Evolutionary conservation across 2,113 vertebrate genomes (phyloP), one percentile per base, ranked within the genome.

Genomic region (Okapia johnstoni): DNA sequence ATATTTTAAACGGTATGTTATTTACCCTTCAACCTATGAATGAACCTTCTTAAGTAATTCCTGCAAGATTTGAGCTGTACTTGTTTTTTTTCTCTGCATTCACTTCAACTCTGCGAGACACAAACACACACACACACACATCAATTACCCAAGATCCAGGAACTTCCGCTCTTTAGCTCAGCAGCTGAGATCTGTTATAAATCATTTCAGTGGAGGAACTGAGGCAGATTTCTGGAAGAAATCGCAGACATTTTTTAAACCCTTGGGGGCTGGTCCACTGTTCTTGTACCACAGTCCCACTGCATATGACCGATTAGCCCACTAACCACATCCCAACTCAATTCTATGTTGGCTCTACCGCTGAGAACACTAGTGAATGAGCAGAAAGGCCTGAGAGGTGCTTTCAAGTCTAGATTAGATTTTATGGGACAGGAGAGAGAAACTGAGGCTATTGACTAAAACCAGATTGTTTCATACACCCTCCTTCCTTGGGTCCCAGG

Each of bases 141-240:
- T 50, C 89, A 90, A 79, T 79, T 61, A 96, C n/a, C 92, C 19
- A 54, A 17, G 66, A 81, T 43, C 26, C 52, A 46, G 61, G 85
- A 92, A 85, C 77, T 36, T 73, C 66, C 57, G 8, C 25, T 96
- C 73, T 92, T 52, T 85, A 84, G 88, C 19, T 26, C 60, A 87
- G 66, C n/a, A 93, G 55, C 60, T 73, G 17, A 93, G 52, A 86
- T 87, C 23, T 36, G 10, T 70, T 95, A 84, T 76, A 80, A 76
- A 88, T 48, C 73, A 66, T 73, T 95, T 97, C n/a, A 33, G 7
- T 63, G 89, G 83, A 94, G 81, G 66, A 88, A 88, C 66, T 40
- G 57, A 83, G 90, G 80, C 36, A 33, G 30, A 36, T 15, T 33
- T 90, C 87, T 79, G 23, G 63, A 97, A 83, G 77, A 95, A 88